Percentiles rank a stretch among this genome's conserved stretches.
Evolutionary conservation across 2,113 vertebrate genomes (phyloP).

Genomic region (Butorides virescens): DNA sequence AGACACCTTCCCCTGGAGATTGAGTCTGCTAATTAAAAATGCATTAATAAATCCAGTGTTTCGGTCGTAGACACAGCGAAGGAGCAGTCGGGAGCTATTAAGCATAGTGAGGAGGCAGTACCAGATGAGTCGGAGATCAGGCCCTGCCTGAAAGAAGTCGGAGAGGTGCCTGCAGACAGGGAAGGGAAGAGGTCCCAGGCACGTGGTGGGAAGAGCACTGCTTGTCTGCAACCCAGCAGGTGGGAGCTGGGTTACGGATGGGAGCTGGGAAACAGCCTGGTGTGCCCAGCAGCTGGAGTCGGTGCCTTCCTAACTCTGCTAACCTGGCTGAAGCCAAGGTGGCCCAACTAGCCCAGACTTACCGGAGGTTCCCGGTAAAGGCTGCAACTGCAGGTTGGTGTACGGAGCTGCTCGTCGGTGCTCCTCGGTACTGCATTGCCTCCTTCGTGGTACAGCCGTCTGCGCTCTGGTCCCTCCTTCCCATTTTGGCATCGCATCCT

Average conservation of each 20-base stretch:
- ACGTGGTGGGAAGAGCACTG: fast-evolving
- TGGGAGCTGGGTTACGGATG: background rate
- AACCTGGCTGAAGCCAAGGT: background rate
- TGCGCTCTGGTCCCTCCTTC: background rate
- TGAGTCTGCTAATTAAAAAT: conserved; percentile 52
- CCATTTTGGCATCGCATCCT: background rate
- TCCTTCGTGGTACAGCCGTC: fast-evolving
- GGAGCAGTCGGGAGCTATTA: background rate
- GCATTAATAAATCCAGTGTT: conserved; percentile 30
- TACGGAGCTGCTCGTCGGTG: background rate
- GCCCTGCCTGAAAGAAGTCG: background rate
- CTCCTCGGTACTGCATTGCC: background rate
- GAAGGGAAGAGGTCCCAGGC: background rate
- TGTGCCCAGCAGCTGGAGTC: background rate
- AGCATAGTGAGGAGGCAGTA: background rate
- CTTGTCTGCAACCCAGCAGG: background rate
- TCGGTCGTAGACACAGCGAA: background rate
- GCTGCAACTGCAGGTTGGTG: background rate
- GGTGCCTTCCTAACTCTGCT: background rate
- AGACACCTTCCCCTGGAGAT: background rate
- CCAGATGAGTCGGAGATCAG: fast-evolving
- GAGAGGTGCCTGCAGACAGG: background rate
- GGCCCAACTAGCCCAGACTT: background rate
- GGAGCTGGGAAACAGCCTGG: fast-evolving
- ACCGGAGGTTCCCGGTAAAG: background rate